phyloP scores from a whole-genome alignment of 2,113 vertebrate species.

The Emydura subglobosa region DNA sequence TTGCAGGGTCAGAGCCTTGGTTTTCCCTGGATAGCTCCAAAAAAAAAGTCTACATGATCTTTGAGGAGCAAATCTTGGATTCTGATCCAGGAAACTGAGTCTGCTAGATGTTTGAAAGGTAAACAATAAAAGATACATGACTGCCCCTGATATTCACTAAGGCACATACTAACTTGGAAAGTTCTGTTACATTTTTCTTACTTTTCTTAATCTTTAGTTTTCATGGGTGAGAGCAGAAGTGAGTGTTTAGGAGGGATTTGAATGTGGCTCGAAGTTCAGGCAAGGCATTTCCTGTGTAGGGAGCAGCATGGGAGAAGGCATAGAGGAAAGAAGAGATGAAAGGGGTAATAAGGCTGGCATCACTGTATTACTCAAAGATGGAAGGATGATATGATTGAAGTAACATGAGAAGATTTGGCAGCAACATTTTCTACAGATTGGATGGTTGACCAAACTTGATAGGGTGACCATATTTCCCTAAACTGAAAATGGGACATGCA shows the following conservation, averaged over 20 bases:
- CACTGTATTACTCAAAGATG: not conserved
- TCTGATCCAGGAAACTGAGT: not conserved
- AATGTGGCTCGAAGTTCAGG: not conserved
- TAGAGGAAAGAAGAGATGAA: too few species aligned
- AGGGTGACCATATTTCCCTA: too few species aligned
- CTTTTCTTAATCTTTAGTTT: not conserved
- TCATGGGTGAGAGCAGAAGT: rapidly evolving
- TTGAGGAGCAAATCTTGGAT: rapidly evolving
- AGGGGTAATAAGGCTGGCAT: not conserved
- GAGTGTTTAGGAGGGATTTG: not conserved
- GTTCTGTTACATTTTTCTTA: not conserved
- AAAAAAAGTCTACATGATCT: not conserved
- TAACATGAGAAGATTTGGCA: not conserved
- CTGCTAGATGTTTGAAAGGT: not conserved
- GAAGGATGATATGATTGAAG: rapidly evolving
- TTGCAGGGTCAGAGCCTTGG: rapidly evolving
- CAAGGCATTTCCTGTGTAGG: rapidly evolving
- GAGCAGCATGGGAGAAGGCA: not conserved
- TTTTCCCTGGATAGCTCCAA: not conserved
- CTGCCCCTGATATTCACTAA: rapidly evolving
- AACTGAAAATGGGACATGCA: too few species aligned
- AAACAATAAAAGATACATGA: not conserved
- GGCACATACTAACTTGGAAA: not conserved
- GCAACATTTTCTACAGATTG: not conserved
- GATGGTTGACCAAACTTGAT: not conserved